Conservation (phyloP, 2,113 vertebrate species). For the Lota lota region DNA sequence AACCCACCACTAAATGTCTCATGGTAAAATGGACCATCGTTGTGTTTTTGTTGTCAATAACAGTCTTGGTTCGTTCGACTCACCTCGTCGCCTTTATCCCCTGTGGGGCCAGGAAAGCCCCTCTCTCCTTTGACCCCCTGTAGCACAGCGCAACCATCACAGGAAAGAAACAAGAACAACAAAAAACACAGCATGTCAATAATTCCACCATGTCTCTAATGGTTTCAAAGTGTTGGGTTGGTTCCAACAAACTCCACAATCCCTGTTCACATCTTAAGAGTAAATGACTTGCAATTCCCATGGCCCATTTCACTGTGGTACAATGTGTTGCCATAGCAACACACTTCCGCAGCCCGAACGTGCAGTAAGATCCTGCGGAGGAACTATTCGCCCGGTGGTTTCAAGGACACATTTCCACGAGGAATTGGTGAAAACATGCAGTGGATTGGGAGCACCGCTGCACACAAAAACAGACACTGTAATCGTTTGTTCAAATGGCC, state of each 20-base stretch:
- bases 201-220: too few species aligned
- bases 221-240: background rate
- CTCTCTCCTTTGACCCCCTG: conserved; percentile 96
- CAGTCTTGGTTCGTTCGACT: conserved; percentile 24
- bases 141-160: conserved; percentile 15
- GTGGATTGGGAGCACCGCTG: too few species aligned
- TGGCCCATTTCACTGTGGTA: conserved; percentile 19
- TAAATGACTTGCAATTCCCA: conserved; percentile 32
- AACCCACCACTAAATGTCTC: too few species aligned
- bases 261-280: conserved; percentile 26
- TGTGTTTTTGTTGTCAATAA: background rate
- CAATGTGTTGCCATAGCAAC: conserved; percentile 69
- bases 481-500: background rate
- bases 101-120: conserved; percentile 86
- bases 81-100: conserved; percentile 96
- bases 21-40: too few species aligned
- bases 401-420: too few species aligned
- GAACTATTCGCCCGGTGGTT: too few species aligned
- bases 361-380: too few species aligned
- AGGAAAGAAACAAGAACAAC: too few species aligned
- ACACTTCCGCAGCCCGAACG: conserved; percentile 19
- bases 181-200: too few species aligned
- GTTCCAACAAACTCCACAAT: conserved; percentile 47
- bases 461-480: too few species aligned
- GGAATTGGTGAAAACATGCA: too few species aligned